A percentile compares a stretch with the other conserved stretches of the same genome.
phyloP scores from a whole-genome alignment of 2,797 vertebrate species.

The Halcyon smyrnensis region DNA sequence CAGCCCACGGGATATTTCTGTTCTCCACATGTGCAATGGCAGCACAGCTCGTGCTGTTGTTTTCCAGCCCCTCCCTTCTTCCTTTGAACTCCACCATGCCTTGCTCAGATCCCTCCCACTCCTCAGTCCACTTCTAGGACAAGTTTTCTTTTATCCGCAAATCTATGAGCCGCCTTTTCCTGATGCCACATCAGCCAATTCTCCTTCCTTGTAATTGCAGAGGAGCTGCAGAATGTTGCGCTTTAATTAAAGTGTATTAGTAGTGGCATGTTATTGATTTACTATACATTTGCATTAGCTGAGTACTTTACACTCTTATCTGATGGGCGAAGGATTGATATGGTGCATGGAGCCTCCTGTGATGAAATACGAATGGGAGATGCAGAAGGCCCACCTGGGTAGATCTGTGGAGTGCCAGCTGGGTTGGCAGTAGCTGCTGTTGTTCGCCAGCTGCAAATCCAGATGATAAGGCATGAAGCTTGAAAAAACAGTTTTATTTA shows the following conservation, averaged over 20 bases:
- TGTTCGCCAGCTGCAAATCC: neutral
- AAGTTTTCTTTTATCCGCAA: neutral
- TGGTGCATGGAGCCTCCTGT: neutral
- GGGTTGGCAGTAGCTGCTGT: neutral
- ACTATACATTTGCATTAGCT: slow-evolving; percentile 45
- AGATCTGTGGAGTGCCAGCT: neutral
- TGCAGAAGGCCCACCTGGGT: slow-evolving; percentile 42
- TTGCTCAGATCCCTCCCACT: neutral
- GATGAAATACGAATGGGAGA: neutral
- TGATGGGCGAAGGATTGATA: slow-evolving; percentile 34
- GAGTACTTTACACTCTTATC: slow-evolving; percentile 43
- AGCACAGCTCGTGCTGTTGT: rapidly evolving
- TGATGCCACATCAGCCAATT: neutral
- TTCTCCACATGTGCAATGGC: neutral
- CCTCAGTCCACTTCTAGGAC: neutral
- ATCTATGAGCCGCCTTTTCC: neutral
- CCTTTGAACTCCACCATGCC: neutral
- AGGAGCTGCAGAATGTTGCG: slow-evolving; percentile 38
- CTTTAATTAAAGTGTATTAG: slow-evolving; percentile 55
- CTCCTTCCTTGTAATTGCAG: neutral
- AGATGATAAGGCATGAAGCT: neutral
- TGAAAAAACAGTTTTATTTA: neutral
- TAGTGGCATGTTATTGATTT: slow-evolving; percentile 55
- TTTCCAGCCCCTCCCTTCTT: neutral
- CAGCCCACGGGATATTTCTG: neutral